phyloP scores from a whole-genome alignment of 2,797 vertebrate genomes.

The Urophycis tenuis region DNA sequence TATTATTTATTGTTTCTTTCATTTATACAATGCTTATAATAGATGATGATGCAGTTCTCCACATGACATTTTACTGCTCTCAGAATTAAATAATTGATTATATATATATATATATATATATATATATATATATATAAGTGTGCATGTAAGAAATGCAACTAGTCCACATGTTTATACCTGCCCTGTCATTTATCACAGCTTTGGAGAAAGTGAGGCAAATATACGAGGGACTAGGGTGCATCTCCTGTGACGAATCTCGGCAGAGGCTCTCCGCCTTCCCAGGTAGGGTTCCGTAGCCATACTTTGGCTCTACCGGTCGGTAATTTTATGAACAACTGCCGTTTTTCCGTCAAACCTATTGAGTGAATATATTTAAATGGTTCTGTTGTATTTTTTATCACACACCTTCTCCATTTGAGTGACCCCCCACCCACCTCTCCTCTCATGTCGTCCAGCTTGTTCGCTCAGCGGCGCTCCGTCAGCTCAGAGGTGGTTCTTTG shows the following conservation, averaged over 20 bases:
- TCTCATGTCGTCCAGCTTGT: slow-evolving; percentile 46
- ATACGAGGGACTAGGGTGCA: slow-evolving; percentile 40
- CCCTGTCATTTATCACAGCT: slow-evolving; percentile 38
- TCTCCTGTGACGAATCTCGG: slow-evolving; percentile 31
- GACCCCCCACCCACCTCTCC: not conserved
- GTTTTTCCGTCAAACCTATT: not conserved
- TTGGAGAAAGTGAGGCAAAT: slow-evolving; percentile 47
- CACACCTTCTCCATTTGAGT: no score
- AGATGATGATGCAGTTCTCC: no score
- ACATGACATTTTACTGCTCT: no score
- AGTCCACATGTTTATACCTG: not conserved
- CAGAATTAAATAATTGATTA: no score
- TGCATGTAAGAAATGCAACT: not conserved
- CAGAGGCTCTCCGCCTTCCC: slow-evolving; percentile 47
- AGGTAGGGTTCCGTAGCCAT: slow-evolving; percentile 41
- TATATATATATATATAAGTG: not conserved
- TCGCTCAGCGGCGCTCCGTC: slow-evolving; percentile 55
- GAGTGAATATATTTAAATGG: not conserved
- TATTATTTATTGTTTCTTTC: not conserved
- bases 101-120: no score
- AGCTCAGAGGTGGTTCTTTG: slow-evolving; percentile 50
- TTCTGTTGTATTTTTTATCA: no score
- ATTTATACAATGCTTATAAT: not conserved
- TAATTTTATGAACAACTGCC: not conserved
- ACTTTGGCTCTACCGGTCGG: not conserved